Conservation (phyloP, 2,888 invertebrate species). For the Pinctada fucata region DNA sequence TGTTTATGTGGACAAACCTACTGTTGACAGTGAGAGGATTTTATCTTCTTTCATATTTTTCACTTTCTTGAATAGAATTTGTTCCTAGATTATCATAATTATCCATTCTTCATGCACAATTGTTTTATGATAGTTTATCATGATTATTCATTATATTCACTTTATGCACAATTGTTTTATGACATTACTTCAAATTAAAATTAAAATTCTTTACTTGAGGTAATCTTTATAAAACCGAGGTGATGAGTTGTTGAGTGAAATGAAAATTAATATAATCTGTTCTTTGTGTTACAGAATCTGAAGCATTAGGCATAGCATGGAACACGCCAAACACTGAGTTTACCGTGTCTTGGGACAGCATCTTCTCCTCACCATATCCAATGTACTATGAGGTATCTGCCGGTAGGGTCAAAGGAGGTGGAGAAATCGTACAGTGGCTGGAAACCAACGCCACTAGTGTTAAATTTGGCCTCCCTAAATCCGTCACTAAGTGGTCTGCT, state of each 20-base stretch:
- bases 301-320: constrained; percentile 14
- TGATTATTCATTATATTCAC: too few species aligned
- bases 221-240: too few species aligned
- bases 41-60: too few species aligned
- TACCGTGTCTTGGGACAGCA: constrained; percentile 18
- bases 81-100: too few species aligned
- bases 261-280: neutral
- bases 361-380: constrained; percentile 12
- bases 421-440: constrained; percentile 37
- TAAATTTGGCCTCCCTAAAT: constrained; percentile 26
- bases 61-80: too few species aligned
- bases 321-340: constrained; percentile 7
- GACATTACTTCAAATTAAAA: too few species aligned
- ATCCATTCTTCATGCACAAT: too few species aligned
- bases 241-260: too few species aligned
- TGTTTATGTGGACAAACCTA: constrained; percentile 1
- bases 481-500: constrained; percentile 11
- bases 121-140: too few species aligned
- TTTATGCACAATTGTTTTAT: too few species aligned
- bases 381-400: constrained; percentile 34
- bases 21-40: neutral
- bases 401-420: constrained; percentile 14
- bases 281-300: constrained; percentile 9
- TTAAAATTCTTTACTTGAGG: too few species aligned
- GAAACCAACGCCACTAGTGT: constrained; percentile 28